Evolutionary conservation across 30 jellyfish, hydroid and myxozoan species (phyloP).

Genomic region (Morbakka virulenta): DNA sequence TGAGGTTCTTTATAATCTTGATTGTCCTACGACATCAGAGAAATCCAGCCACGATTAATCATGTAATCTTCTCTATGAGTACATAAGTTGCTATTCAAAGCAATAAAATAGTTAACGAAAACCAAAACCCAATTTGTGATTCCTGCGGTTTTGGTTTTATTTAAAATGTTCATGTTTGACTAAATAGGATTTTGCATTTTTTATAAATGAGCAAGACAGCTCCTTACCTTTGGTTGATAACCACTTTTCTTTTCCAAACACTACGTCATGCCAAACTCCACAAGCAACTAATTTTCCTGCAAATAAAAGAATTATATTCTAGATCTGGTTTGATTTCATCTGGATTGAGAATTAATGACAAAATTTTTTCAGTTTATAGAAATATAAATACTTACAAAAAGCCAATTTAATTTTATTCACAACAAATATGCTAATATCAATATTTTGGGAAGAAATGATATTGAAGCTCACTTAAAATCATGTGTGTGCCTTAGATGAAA

Average conservation of each 20-base stretch:
- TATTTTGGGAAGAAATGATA: not conserved
- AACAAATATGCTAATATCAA: not conserved
- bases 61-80: too few relatives aligned
- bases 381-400: not conserved
- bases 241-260: not conserved
- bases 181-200: not conserved
- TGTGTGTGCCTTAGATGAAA: not conserved
- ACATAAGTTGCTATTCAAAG: too few relatives aligned
- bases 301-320: not conserved
- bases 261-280: not conserved
- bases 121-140: not conserved
- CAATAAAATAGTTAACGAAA: not conserved
- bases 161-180: not conserved
- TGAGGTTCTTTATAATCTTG: too few relatives aligned
- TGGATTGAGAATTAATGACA: not conserved
- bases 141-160: not conserved
- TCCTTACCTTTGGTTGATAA: not conserved
- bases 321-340: not conserved
- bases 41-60: too few relatives aligned
- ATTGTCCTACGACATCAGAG: too few relatives aligned
- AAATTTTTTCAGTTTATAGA: not conserved
- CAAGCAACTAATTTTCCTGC: not conserved
- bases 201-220: not conserved
- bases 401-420: not conserved
- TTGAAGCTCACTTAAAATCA: not conserved